phyloP scores from a whole-genome alignment of 2,113 vertebrate genomes.

The Sylvietta virens region DNA sequence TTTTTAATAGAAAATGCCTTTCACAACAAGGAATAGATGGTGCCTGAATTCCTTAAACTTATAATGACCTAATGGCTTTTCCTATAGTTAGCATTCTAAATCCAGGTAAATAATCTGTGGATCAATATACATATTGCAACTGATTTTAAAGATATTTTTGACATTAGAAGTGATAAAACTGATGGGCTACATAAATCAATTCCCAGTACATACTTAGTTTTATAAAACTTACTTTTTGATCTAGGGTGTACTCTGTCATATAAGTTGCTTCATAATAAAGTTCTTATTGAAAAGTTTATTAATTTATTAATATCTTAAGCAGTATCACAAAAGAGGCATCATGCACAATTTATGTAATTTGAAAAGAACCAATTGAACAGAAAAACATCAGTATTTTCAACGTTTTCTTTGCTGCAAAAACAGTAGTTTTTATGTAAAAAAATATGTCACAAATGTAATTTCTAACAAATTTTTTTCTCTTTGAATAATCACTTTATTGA shows the following conservation, averaged over 20 bases:
- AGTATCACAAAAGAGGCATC: background rate
- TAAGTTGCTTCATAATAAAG: background rate
- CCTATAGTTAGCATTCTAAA: background rate
- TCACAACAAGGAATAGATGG: constrained; percentile 1
- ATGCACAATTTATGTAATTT: background rate
- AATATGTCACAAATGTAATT: background rate
- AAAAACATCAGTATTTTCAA: background rate
- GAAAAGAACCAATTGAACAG: background rate
- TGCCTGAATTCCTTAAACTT: constrained; percentile 34
- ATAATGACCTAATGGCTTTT: constrained; percentile 23
- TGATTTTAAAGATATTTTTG: constrained; percentile 26
- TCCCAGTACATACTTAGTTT: background rate
- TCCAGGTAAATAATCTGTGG: background rate
- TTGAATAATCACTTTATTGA: background rate
- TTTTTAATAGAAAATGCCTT: constrained; percentile 55
- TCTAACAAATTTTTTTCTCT: background rate
- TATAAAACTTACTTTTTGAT: background rate
- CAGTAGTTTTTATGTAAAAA: background rate
- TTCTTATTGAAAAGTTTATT: background rate
- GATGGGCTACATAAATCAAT: background rate
- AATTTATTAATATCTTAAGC: background rate
- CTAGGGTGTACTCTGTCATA: background rate
- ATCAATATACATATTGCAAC: background rate
- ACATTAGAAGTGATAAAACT: background rate
- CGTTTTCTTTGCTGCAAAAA: background rate